Conservation (phyloP, 1,140 invertebrate species). For the Artemia franciscana region DNA sequence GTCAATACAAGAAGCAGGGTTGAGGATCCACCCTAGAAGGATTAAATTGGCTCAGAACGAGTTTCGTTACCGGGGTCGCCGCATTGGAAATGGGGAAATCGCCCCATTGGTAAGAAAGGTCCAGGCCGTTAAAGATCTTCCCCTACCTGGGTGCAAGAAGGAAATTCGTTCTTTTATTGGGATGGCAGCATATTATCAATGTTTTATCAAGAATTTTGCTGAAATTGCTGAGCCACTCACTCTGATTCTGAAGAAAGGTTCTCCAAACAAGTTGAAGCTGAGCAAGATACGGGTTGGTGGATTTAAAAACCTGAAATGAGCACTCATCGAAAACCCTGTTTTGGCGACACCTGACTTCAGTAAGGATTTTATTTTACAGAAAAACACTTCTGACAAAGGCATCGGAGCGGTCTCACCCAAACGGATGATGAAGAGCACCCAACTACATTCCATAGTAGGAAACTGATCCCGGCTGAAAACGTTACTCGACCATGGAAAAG, state of each 20-base stretch:
- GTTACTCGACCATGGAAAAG: no score
- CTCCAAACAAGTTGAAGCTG: neutral
- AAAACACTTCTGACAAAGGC: neutral
- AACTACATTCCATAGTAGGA: neutral
- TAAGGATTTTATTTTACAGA: neutral
- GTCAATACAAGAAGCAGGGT: no score
- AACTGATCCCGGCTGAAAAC: neutral
- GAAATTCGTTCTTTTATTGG: neutral
- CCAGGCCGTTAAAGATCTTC: slow-evolving; percentile 17
- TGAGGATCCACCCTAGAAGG: no score
- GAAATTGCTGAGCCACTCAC: neutral
- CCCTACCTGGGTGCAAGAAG: slow-evolving; percentile 10
- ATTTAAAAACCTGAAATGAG: neutral
- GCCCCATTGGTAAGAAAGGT: slow-evolving; percentile 18
- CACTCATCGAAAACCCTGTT: neutral
- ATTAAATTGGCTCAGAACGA: no score
- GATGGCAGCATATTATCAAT: slow-evolving; percentile 4
- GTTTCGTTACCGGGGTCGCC: no score
- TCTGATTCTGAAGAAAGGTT: slow-evolving; percentile 4
- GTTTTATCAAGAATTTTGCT: neutral
- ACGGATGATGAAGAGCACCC: neutral
- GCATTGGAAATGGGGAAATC: slow-evolving; percentile 16
- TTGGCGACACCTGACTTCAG: neutral
- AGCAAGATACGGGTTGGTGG: neutral
- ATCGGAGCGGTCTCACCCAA: slow-evolving; percentile 2